phyloP scores from a whole-genome alignment of 1,140 invertebrate genomes.

The Pseudomyrmex gracilis region DNA sequence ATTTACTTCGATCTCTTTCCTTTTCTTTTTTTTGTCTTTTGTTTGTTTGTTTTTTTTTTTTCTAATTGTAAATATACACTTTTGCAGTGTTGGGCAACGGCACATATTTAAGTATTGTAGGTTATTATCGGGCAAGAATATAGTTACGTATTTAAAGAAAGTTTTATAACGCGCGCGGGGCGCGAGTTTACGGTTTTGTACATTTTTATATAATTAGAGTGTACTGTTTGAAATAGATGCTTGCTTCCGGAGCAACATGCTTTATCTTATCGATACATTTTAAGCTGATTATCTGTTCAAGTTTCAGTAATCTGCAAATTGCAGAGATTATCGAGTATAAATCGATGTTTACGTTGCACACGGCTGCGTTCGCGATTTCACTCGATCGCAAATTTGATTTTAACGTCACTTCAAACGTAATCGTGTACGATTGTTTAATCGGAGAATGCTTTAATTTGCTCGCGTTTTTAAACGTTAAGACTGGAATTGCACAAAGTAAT shows the following conservation, averaged over 20 bases:
- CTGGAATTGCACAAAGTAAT: conserved; percentile 18
- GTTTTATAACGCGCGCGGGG: conserved; percentile 22
- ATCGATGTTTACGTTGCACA: background rate
- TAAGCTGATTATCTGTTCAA: conserved; percentile 5
- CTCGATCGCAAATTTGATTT: background rate
- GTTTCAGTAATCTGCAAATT: conserved; percentile 15
- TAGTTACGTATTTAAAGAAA: conserved; percentile 40
- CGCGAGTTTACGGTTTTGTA: conserved; percentile 37
- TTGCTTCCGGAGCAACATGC: background rate
- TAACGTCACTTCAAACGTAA: background rate
- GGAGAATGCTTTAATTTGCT: background rate
- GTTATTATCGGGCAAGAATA: conserved; percentile 9
- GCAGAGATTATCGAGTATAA: background rate
- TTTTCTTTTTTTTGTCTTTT: conserved; percentile 11
- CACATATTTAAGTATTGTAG: conserved; percentile 28
- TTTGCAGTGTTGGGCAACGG: conserved; percentile 65
- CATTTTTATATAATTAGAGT: conserved; percentile 23
- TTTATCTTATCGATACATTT: conserved; percentile 23
- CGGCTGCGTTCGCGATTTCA: background rate
- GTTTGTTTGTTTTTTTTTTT: conserved; percentile 24
- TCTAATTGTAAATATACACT: conserved; percentile 16
- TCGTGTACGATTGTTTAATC: background rate
- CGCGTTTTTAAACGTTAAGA: conserved; percentile 21
- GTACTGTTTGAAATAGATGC: conserved; percentile 45
- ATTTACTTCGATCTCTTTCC: conserved; percentile 63